A percentile compares a stretch with the other conserved stretches of the same genome.
Conservation (phyloP, 1,140 invertebrate genomes). For the Triops longicaudatus region DNA sequence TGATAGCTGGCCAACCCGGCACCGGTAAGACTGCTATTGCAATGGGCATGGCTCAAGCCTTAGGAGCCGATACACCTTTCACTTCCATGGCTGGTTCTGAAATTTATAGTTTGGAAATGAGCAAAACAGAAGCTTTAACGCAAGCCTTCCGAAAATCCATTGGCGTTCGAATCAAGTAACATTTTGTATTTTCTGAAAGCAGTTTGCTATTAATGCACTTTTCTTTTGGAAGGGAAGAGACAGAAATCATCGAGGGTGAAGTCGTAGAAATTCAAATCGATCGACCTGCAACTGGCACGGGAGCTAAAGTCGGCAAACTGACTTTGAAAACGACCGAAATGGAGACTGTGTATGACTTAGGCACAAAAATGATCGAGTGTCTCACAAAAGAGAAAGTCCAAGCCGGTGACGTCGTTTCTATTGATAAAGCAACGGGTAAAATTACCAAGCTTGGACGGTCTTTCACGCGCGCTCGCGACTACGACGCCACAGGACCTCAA, state of each 20-base stretch:
- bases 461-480: slow-evolving; percentile 90
- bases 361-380: slow-evolving; percentile 97
- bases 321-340: slow-evolving; percentile 98
- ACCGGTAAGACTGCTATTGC: slow-evolving; percentile 94
- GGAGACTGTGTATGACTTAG: slow-evolving; percentile 98
- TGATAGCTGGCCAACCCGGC: slow-evolving; percentile 93
- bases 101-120: slow-evolving; percentile 98
- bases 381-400: slow-evolving; percentile 95
- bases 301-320: slow-evolving; percentile 80
- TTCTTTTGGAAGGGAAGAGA: slow-evolving; percentile 67
- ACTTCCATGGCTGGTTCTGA: slow-evolving; percentile 97
- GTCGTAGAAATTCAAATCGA: slow-evolving; percentile 97
- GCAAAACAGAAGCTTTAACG: slow-evolving; percentile 95
- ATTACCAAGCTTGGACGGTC: slow-evolving; percentile 90
- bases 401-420: slow-evolving; percentile 92
- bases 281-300: slow-evolving; percentile 78
- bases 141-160: slow-evolving; percentile 97
- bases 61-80: slow-evolving; percentile 93
- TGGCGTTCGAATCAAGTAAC: slow-evolving; percentile 91
- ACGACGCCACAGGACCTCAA: slow-evolving; percentile 91
- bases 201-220: slow-evolving; percentile 31
- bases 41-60: slow-evolving; percentile 87
- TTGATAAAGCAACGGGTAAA: slow-evolving; percentile 96
- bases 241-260: slow-evolving; percentile 97
- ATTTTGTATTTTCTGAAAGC: background rate